Evolutionary conservation across 64 coral and sea anemone species (phyloP).

Genomic region (Trachythela sp.): DNA sequence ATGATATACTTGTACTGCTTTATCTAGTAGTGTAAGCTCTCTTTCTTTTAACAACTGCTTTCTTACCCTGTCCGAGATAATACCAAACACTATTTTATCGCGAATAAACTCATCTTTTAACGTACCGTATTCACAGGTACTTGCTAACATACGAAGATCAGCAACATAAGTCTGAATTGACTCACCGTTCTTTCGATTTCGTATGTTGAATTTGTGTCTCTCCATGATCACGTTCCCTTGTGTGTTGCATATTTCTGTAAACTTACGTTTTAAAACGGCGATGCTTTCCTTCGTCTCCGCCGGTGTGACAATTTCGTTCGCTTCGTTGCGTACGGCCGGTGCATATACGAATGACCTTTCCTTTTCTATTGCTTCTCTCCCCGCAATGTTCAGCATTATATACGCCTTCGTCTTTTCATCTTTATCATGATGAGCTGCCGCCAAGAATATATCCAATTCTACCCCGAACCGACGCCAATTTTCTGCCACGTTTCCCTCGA

Average conservation of each 20-base stretch:
- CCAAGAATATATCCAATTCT: constrained; percentile 11
- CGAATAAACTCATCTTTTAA: constrained; percentile 13
- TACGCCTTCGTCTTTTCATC: constrained; percentile 44
- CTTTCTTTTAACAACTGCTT: constrained; percentile 18
- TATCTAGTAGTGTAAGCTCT: constrained; percentile 7
- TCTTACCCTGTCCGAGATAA: neutral
- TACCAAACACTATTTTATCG: constrained; percentile 4
- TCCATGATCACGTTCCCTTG: constrained; percentile 7
- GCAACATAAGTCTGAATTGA: constrained; percentile 27
- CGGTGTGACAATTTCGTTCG: neutral
- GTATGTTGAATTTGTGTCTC: neutral
- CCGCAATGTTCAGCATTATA: constrained; percentile 34
- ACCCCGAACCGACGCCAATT: neutral
- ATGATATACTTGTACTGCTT: neutral
- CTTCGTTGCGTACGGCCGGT: neutral
- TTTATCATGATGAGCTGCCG: neutral
- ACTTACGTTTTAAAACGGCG: neutral
- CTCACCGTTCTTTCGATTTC: neutral
- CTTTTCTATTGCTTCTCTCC: constrained; percentile 34
- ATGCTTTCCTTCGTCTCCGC: neutral
- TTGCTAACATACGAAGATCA: neutral
- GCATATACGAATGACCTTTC: constrained; percentile 34
- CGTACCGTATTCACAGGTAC: neutral
- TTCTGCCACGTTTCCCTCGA: neutral
- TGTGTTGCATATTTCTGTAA: constrained; percentile 18